Base-by-base conservation (phyloP, 1,140 invertebrate species). In the Calycopis cecrops region DNA sequence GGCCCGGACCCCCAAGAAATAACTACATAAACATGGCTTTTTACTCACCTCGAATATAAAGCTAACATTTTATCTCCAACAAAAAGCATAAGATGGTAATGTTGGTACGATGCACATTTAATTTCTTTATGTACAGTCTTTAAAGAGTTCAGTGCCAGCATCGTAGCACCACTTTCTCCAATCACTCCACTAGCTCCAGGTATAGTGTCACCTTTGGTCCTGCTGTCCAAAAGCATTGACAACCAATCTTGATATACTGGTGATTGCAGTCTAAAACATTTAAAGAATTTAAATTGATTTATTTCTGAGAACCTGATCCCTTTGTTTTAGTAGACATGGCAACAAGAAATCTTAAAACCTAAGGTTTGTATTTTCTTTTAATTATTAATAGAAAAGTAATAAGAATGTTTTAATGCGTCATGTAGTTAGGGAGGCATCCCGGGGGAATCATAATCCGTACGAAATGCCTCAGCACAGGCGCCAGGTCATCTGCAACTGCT, bases 101-200 rank as follows among this genome's bases (percentile, higher is more conserved):
- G 83, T 12, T 69, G 63, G 40, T 84, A 65, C 0, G 71, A 59
- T 10, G 75, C 58, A 21, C 65, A 71, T 53, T 84, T 86, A 12
- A 85, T 69, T 37, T 80, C 77, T 37, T 85, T 83, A 0, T 74
- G 70, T 9, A 73, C 57, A 33, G 67, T 57, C 57, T 83, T 86
- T 4, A 86, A 65, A 9, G 81, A 76, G 64, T 73, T 82, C 0
- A 86, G 60, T 6, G 81, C 78, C 3, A 77, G 73, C 4, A 61
- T 69, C 1, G 81, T 82, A 3, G 78, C 83, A 0, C 81, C 81
- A 63, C 74, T 82, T 57, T 86, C 81, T 4, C 81, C 83, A n/a
- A 87, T 87, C 4, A 87, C 69, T 0, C 83, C 83, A 65, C 78
- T 85, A 3, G 83, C 81, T 6, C 83, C 83, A 1, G 81, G 79